These are phyloP conservation scores for Xiphophorus hellerii DNA, from an alignment of 2,113 vertebrate genomes.

Conservation along the genomic window DNA sequence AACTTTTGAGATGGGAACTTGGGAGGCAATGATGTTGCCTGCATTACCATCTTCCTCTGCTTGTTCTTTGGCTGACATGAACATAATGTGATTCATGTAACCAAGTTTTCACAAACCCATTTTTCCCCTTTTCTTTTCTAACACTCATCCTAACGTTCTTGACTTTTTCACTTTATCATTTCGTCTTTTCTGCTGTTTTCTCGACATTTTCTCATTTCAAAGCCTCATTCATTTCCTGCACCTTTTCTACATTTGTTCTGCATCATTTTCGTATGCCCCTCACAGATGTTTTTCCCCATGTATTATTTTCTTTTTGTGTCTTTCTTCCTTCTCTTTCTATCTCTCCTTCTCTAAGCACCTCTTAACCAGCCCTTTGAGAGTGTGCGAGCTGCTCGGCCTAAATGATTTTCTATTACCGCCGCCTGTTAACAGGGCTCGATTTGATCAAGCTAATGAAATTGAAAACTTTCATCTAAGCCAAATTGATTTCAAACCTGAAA, in stretches of 20 bases:
- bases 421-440: slow-evolving; percentile 81
- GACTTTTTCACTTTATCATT: slow-evolving; percentile 2
- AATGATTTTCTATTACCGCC: slow-evolving; percentile 82
- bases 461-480: slow-evolving; percentile 82
- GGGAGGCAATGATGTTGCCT: neutral
- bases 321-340: slow-evolving; percentile 1
- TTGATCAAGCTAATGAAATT: slow-evolving; percentile 83
- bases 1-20: neutral
- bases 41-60: neutral
- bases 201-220: slow-evolving; percentile 13
- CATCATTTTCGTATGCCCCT: neutral
- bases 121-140: neutral
- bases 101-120: neutral
- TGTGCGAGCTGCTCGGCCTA: slow-evolving; percentile 66
- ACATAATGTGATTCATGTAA: neutral
- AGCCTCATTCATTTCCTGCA: neutral
- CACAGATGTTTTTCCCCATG: slow-evolving; percentile 27
- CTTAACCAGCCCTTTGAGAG: slow-evolving; percentile 69
- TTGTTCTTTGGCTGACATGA: neutral
- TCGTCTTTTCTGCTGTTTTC: slow-evolving; percentile 11
- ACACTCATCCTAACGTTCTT: slow-evolving; percentile 17
- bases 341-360: slow-evolving; percentile 53
- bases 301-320: slow-evolving; percentile 20
- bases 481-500: slow-evolving; percentile 80
- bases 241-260: slow-evolving; percentile 28